phyloP scores from a whole-genome alignment of 35 echinoderm and acorn worm genomes.

The Apostichopus californicus region DNA sequence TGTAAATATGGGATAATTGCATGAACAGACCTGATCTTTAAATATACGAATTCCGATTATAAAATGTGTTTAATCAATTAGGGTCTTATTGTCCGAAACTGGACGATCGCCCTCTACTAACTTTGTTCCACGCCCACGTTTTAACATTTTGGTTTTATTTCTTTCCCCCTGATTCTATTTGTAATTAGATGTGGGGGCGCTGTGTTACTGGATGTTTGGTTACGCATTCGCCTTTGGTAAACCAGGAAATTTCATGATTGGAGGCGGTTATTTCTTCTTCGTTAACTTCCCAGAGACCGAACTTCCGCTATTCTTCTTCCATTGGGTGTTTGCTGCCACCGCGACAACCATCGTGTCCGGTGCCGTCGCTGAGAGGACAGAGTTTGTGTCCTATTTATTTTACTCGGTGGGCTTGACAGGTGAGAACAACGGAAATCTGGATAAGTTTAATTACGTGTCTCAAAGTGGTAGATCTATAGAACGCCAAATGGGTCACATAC shows the following conservation, averaged over 20 bases:
- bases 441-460: background rate
- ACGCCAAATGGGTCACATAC: too few species aligned
- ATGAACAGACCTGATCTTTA: too few species aligned
- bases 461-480: too few species aligned
- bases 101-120: too few species aligned
- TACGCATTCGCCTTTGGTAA: slow-evolving; percentile 82
- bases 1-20: too few species aligned
- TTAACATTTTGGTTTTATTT: background rate
- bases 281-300: slow-evolving; percentile 49
- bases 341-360: slow-evolving; percentile 96
- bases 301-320: slow-evolving; percentile 84
- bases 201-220: slow-evolving; percentile 72
- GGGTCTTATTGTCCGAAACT: too few species aligned
- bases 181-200: slow-evolving; percentile 60
- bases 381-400: slow-evolving; percentile 86
- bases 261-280: slow-evolving; percentile 72
- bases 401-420: slow-evolving; percentile 87
- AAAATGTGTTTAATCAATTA: too few species aligned
- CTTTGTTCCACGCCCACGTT: too few species aligned
- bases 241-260: slow-evolving; percentile 72
- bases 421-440: background rate
- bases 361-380: slow-evolving; percentile 94
- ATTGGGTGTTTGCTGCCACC: slow-evolving; percentile 97
- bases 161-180: background rate
- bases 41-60: too few species aligned